These are phyloP conservation scores for Machaerirhynchus nigripectus DNA, from an alignment of 2,113 vertebrate species.

Conservation along the genomic window DNA sequence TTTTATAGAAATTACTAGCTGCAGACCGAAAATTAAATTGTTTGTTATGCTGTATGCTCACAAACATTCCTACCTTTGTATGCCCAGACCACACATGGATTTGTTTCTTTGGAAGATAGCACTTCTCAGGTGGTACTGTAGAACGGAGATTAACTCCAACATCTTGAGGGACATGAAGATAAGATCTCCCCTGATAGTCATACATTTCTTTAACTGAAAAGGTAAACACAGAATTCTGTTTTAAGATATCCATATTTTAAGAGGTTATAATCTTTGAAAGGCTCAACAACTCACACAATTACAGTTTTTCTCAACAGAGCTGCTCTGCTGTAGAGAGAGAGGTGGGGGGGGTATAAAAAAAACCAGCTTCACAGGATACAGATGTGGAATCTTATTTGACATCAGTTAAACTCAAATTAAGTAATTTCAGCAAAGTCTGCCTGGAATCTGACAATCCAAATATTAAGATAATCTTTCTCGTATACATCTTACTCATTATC, in stretches of 20 bases:
- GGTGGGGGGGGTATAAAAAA: neutral
- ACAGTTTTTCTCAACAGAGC: neutral
- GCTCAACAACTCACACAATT: neutral
- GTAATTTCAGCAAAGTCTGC: neutral
- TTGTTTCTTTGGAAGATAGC: conserved; percentile 97
- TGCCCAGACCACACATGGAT: conserved; percentile 98
- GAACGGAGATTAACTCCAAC: conserved; percentile 95
- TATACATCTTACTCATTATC: neutral
- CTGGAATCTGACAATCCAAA: neutral
- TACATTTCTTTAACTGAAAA: conserved; percentile 95
- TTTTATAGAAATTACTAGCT: neutral
- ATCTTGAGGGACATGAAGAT: conserved; percentile 95
- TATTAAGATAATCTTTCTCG: neutral
- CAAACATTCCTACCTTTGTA: conserved; percentile 83
- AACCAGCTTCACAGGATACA: neutral
- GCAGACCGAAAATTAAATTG: neutral
- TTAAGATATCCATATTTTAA: neutral
- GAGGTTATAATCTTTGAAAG: neutral
- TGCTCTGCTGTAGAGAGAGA: neutral
- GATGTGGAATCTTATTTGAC: neutral
- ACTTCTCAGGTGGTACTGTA: conserved; percentile 89
- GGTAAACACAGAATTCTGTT: neutral
- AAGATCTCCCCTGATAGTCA: conserved; percentile 97
- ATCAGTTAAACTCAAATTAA: neutral
- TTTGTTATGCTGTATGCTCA: neutral